Percentiles rank a stretch among this genome's conserved stretches.
phyloP scores from a whole-genome alignment of 2,888 invertebrate species.

The Hoplodrina blanda region DNA sequence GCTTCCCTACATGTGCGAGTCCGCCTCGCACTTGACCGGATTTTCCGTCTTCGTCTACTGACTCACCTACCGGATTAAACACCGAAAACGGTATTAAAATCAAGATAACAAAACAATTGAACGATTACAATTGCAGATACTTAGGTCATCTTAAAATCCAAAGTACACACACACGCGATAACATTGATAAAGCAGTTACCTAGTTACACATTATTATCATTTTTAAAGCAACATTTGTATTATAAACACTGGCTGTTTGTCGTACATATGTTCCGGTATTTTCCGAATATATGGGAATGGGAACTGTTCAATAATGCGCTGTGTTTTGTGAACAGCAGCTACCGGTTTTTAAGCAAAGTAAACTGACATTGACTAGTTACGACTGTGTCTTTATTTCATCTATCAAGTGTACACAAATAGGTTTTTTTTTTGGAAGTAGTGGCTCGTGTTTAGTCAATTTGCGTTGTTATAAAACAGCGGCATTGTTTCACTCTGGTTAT shows the following conservation, averaged over 20 bases:
- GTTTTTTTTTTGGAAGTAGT: slow-evolving; percentile 18
- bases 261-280: slow-evolving; percentile 15
- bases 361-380: slow-evolving; percentile 5
- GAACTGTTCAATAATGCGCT: neutral
- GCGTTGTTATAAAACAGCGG: slow-evolving; percentile 29
- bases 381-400: neutral
- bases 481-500: slow-evolving; percentile 41
- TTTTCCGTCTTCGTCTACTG: too few relatives aligned
- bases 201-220: slow-evolving; percentile 44
- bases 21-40: too few relatives aligned
- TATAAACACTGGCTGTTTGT: slow-evolving; percentile 22
- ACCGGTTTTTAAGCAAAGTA: neutral
- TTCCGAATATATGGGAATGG: slow-evolving; percentile 5
- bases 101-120: slow-evolving; percentile 33
- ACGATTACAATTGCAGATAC: slow-evolving; percentile 16
- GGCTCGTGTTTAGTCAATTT: slow-evolving; percentile 53
- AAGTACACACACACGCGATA: slow-evolving; percentile 30
- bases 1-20: too few relatives aligned
- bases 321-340: slow-evolving; percentile 3
- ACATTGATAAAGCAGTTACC: slow-evolving; percentile 50
- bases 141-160: slow-evolving; percentile 15
- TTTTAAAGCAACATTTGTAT: slow-evolving; percentile 17
- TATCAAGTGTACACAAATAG: slow-evolving; percentile 16
- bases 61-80: neutral
- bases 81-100: slow-evolving; percentile 13